A percentile compares a stretch with the other conserved stretches of the same genome.
Conservation (phyloP, 2,888 invertebrate genomes). For the Nomada goodeniana region DNA sequence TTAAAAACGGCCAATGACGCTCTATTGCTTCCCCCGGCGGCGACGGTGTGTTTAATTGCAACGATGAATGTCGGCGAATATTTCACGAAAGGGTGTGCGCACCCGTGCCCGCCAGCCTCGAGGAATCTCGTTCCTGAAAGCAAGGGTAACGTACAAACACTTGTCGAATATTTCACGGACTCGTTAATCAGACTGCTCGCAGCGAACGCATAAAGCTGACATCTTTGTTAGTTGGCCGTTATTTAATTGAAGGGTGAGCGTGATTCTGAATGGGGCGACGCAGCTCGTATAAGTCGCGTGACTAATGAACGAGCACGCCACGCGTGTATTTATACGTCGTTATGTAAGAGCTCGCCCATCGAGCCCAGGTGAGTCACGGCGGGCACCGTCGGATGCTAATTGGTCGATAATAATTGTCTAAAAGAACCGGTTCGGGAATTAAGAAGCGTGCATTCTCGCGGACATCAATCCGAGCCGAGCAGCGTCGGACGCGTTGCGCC, state of each 20-base stretch:
- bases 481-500: background rate
- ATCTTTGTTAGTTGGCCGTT: slow-evolving; percentile 39
- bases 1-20: background rate
- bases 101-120: background rate
- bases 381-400: slow-evolving; percentile 43
- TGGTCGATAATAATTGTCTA: slow-evolving; percentile 51
- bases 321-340: slow-evolving; percentile 34
- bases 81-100: background rate
- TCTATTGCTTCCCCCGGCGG: background rate
- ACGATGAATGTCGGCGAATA: slow-evolving; percentile 12
- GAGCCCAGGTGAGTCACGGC: slow-evolving; percentile 26
- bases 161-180: slow-evolving; percentile 22
- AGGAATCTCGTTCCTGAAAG: slow-evolving; percentile 5
- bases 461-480: slow-evolving; percentile 9
- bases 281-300: slow-evolving; percentile 33
- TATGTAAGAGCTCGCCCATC: slow-evolving; percentile 29
- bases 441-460: slow-evolving; percentile 1
- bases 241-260: slow-evolving; percentile 37
- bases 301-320: slow-evolving; percentile 34
- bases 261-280: slow-evolving; percentile 22
- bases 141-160: slow-evolving; percentile 5
- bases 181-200: slow-evolving; percentile 15
- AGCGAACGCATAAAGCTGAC: slow-evolving; percentile 29
- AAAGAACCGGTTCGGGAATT: slow-evolving; percentile 55
- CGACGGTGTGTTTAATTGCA: slow-evolving; percentile 7